phyloP scores from a whole-genome alignment of 2,113 vertebrate genomes.

The Pseudorhombus dupliciocellatus region DNA sequence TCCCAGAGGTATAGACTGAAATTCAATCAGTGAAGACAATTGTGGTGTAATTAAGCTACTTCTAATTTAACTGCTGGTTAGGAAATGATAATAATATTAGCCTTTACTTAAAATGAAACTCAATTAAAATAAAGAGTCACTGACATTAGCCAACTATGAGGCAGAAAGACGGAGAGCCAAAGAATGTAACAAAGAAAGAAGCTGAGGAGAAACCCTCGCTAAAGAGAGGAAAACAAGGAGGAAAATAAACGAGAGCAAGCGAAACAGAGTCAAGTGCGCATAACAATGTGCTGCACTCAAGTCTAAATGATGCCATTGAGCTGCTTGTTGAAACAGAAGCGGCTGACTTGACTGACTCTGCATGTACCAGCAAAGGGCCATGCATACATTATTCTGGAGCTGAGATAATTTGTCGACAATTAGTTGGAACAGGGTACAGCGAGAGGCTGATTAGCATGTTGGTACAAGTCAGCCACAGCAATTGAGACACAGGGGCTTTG shows the following conservation, averaged over 20 bases:
- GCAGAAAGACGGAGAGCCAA: neutral
- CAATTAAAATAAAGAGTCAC: slow-evolving; percentile 43
- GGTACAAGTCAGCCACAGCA: slow-evolving; percentile 69
- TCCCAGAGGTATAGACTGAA: slow-evolving; percentile 56
- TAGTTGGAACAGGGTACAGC: slow-evolving; percentile 70
- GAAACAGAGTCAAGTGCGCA: slow-evolving; percentile 57
- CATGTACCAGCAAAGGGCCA: slow-evolving; percentile 53
- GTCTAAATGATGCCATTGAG: slow-evolving; percentile 67
- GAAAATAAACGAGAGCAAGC: slow-evolving; percentile 13
- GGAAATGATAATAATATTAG: slow-evolving; percentile 65
- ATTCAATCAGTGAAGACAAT: slow-evolving; percentile 74
- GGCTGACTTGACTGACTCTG: slow-evolving; percentile 55
- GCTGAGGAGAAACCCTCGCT: slow-evolving; percentile 23
- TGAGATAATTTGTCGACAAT: slow-evolving; percentile 80
- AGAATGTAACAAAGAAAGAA: slow-evolving; percentile 36
- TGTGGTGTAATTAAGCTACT: slow-evolving; percentile 67
- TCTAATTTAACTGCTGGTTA: slow-evolving; percentile 68
- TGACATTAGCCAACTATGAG: slow-evolving; percentile 30
- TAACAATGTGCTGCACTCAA: slow-evolving; percentile 47
- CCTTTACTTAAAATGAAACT: slow-evolving; percentile 61
- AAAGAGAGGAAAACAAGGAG: slow-evolving; percentile 39
- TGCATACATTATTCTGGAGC: slow-evolving; percentile 86
- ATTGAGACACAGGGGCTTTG: slow-evolving; percentile 72
- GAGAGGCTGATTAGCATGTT: slow-evolving; percentile 77
- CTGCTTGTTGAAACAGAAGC: slow-evolving; percentile 65